These are phyloP conservation scores for Lipotes vexillifer DNA, from an alignment of 2,113 vertebrate species.

Conservation along the genomic window DNA sequence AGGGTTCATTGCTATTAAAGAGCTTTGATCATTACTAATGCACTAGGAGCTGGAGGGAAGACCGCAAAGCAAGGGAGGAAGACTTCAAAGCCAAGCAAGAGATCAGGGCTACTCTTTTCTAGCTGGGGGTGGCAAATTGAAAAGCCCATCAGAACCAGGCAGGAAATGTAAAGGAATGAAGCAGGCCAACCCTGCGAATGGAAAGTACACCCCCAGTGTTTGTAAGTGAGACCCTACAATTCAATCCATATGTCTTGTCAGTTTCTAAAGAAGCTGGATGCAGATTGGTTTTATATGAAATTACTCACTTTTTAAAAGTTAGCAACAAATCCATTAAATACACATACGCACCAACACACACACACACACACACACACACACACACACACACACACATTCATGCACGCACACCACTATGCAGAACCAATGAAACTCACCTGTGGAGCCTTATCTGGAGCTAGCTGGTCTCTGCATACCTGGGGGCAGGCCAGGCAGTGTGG, in stretches of 20 bases:
- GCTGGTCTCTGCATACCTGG: background rate
- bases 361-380: no score
- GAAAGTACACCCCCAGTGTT: background rate
- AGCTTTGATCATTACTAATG: background rate
- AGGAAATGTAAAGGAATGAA: slow-evolving; percentile 34
- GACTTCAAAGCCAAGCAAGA: slow-evolving; percentile 30
- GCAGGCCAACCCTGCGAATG: background rate
- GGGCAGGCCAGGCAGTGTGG: background rate
- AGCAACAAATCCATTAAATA: background rate
- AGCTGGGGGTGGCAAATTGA: background rate
- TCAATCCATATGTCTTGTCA: background rate
- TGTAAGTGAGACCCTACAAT: background rate
- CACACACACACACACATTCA: background rate
- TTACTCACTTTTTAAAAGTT: background rate
- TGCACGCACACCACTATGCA: background rate
- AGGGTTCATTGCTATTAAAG: background rate
- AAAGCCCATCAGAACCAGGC: slow-evolving; percentile 1
- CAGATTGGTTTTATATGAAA: background rate
- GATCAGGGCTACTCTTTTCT: background rate
- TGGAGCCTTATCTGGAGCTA: background rate
- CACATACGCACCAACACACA: background rate
- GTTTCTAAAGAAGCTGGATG: background rate
- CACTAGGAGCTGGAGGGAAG: background rate
- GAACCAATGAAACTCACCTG: background rate
- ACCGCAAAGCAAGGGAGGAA: background rate